Base-by-base conservation (phyloP, 2,888 invertebrate genomes). In the Chalcis sispes region DNA sequence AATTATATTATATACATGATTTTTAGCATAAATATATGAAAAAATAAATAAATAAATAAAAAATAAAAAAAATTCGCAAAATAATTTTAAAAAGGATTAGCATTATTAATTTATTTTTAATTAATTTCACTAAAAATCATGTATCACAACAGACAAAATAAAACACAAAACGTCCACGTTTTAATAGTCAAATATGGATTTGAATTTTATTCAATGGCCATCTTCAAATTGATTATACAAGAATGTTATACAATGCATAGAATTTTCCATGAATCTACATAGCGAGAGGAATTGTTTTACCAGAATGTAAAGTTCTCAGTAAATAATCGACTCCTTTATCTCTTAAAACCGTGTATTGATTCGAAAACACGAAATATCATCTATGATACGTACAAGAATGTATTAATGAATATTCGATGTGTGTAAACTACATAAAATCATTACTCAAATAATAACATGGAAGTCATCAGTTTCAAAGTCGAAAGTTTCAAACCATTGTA, bases 191-290 rank as follows among this genome's bases (percentile, higher is more conserved):
- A 87, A 87, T 85, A 61, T 86, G 86, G 82, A 87, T 85, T 83
- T 84, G 84, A 85, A 85, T 85, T 88, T 88, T 88, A 88, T 88
- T 88, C 85, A 87, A 85, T 85, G 83, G 82, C 85, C 80, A 85
- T 82, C 84, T 82, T 82, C 81, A 83, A 84, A 85, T 82, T 83
- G 83, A 82, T 87, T 86, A 87, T 46, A 73, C 87, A 87, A 84
- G 83, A 85, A 80, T 84, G 82, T 87, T 83, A 85, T 85, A 87
- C 83, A 87, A 59, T 59, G 40, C 83, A 84, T 83, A 86, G 82
- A 85, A 83, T 82, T 81, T 83, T 82, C 82, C 80, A 83, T 83
- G 83, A 81, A 84, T 84, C 82, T 84, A 83, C 79, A 79, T 85
- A 83, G 81, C 82, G 81, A 84, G 82, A 85, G 81, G 79, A 82